phyloP scores from a whole-genome alignment of 2,113 vertebrate genomes.

The Cephalopterus ornatus region DNA sequence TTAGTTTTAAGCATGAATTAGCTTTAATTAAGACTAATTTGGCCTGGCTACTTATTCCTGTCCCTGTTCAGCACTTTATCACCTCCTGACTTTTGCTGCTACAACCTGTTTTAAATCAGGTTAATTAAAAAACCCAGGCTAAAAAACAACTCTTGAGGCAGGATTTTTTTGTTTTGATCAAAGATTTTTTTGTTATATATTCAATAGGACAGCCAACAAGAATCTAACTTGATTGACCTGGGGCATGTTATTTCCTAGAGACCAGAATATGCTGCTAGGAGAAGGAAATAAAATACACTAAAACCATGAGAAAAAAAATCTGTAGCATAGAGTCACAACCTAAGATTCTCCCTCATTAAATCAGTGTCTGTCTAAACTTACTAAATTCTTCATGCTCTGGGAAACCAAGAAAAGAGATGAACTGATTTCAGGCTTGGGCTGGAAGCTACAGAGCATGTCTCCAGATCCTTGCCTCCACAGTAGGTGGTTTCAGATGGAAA shows the following conservation, averaged over 20 bases:
- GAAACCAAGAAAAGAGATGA: background rate
- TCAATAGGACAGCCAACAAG: background rate
- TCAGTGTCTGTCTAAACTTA: background rate
- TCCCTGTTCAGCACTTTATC: background rate
- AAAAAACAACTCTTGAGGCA: background rate
- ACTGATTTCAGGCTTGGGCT: background rate
- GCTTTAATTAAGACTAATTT: background rate
- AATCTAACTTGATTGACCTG: background rate
- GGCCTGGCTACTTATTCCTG: background rate
- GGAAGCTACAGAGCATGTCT: background rate
- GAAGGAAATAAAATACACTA: background rate
- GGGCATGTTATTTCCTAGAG: background rate
- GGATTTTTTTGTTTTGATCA: background rate
- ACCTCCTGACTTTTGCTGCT: background rate
- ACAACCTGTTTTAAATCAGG: background rate
- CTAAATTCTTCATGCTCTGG: background rate
- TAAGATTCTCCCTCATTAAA: background rate
- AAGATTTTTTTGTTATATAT: background rate
- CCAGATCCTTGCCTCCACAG: background rate
- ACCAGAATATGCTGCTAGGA: background rate
- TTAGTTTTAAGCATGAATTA: background rate
- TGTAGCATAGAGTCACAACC: fast-evolving
- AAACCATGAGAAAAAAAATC: background rate
- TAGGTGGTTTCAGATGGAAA: background rate
- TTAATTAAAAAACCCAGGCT: background rate